phyloP scores from a whole-genome alignment of 2,888 invertebrate species.

The Euplexia lucipara region DNA sequence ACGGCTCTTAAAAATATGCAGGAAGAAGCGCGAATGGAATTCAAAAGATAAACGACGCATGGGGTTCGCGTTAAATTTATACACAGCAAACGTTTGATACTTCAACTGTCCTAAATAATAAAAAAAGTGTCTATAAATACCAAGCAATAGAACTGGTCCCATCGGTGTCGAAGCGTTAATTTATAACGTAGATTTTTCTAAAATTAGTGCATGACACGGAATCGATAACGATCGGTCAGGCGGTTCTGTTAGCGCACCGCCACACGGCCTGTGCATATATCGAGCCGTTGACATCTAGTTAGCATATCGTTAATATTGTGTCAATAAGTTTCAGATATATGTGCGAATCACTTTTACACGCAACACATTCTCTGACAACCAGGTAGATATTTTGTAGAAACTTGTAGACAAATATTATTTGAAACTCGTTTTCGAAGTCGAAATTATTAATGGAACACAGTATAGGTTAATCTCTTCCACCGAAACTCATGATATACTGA shows the following conservation, averaged over 20 bases:
- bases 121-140: conserved; percentile 59
- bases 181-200: conserved; percentile 78
- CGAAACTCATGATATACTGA: conserved; percentile 58
- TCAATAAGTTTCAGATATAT: conserved; percentile 22
- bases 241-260: conserved; percentile 73
- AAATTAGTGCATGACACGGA: conserved; percentile 82
- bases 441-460: conserved; percentile 52
- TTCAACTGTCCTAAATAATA: conserved; percentile 62
- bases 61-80: conserved; percentile 43
- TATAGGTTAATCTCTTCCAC: conserved; percentile 57
- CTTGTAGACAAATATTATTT: background rate
- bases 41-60: conserved; percentile 53
- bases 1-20: conserved; percentile 56
- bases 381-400: background rate
- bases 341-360: conserved; percentile 8
- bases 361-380: conserved; percentile 11
- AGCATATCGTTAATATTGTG: conserved; percentile 35
- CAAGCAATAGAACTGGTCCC: conserved; percentile 59
- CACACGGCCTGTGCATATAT: conserved; percentile 63
- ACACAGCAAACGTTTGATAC: conserved; percentile 45
- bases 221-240: conserved; percentile 79
- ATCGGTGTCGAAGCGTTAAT: conserved; percentile 67
- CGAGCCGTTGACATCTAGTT: conserved; percentile 46
- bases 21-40: conserved; percentile 48
- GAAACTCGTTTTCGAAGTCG: conserved; percentile 25